Percentiles rank a stretch among this genome's conserved stretches.
Evolutionary conservation across 2,888 invertebrate genomes (phyloP).

Genomic region (Ennomos quercinarius): DNA sequence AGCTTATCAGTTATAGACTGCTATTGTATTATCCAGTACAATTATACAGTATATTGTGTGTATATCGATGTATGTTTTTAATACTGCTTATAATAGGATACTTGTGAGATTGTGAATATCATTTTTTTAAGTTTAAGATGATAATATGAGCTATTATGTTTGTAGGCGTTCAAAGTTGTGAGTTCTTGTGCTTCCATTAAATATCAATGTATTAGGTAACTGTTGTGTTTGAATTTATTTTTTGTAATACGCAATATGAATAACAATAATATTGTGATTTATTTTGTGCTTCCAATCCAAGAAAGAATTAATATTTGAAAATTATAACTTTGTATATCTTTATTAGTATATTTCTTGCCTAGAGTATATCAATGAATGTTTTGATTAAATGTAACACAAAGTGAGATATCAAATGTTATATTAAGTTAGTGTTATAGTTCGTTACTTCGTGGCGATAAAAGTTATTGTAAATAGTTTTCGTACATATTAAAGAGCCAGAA

Average conservation of each 20-base stretch:
- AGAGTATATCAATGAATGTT: conserved; percentile 46
- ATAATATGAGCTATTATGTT: not conserved
- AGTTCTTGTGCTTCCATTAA: conserved; percentile 51
- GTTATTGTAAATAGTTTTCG: conserved; percentile 71
- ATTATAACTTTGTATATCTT: conserved; percentile 19
- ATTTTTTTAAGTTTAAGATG: conserved; percentile 2
- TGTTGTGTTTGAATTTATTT: conserved; percentile 35
- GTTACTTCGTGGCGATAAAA: conserved; percentile 14
- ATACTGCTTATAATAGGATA: conserved; percentile 3
- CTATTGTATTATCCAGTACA: conserved; percentile 33
- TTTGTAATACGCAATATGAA: conserved; percentile 48
- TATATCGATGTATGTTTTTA: conserved; percentile 10
- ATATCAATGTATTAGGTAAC: not conserved
- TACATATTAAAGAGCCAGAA: conserved; percentile 79
- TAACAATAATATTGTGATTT: conserved; percentile 48
- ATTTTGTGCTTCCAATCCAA: conserved; percentile 56
- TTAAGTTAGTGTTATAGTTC: conserved; percentile 19
- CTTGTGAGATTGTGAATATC: conserved; percentile 7
- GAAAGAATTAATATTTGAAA: conserved; percentile 31
- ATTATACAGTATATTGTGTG: conserved; percentile 15
- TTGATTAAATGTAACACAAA: conserved; percentile 50
- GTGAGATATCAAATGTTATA: conserved; percentile 48
- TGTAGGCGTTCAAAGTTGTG: not conserved
- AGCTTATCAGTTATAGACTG: conserved; percentile 41
- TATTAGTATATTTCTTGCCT: conserved; percentile 53